These are phyloP conservation scores for Tragelaphus buxtoni DNA, from an alignment of 2,113 vertebrate species.

Conservation along the genomic window DNA sequence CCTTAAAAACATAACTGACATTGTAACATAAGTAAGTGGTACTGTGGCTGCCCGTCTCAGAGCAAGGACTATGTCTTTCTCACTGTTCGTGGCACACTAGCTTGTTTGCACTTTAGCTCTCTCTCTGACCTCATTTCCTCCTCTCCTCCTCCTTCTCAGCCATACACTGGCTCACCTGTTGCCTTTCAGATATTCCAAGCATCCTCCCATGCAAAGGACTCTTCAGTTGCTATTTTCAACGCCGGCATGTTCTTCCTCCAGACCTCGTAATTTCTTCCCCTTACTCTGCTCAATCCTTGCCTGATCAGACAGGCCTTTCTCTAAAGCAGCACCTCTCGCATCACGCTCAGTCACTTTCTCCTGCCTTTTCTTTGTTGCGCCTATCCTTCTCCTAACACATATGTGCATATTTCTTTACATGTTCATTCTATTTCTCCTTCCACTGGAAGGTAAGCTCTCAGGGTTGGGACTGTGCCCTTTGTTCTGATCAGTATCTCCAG, in stretches of 20 bases:
- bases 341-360: background rate
- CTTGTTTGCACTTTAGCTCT: background rate
- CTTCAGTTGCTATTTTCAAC: background rate
- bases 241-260: background rate
- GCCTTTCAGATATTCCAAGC: background rate
- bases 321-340: background rate
- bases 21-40: background rate
- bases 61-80: background rate
- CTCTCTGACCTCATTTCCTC: no score
- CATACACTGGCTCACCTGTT: background rate
- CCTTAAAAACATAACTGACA: background rate
- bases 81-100: rapidly evolving
- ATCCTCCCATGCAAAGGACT: background rate
- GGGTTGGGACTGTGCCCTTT: background rate
- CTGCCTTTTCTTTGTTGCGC: background rate
- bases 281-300: background rate
- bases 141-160: background rate
- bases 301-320: background rate
- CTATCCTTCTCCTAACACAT: background rate
- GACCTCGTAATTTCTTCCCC: background rate
- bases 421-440: background rate
- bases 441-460: background rate
- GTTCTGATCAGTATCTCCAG: background rate
- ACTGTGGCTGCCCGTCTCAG: background rate
- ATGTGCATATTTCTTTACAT: background rate